phyloP scores from a whole-genome alignment of 2,797 vertebrate species.

The Crocidura indochinensis region DNA sequence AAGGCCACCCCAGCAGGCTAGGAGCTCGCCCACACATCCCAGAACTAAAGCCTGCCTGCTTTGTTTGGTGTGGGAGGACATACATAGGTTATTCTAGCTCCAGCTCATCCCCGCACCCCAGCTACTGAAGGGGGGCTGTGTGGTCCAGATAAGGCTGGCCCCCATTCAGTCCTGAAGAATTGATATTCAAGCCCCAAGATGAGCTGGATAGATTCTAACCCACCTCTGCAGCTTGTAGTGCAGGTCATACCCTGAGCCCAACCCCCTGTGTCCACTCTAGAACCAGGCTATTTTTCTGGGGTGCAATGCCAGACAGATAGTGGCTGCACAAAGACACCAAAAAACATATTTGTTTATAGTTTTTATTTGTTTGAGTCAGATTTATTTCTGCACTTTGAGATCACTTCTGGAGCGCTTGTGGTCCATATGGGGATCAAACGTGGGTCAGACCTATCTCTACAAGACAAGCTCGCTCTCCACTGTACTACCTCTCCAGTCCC shows the following conservation, averaged over 20 bases:
- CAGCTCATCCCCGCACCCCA: not conserved
- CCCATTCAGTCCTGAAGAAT: fast-evolving
- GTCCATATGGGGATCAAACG: no score
- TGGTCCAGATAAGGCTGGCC: not conserved
- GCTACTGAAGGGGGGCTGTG: not conserved
- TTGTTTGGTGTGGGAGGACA: not conserved
- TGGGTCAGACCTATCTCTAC: no score
- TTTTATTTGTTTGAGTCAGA: no score
- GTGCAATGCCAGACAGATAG: not conserved
- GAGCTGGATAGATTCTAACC: not conserved
- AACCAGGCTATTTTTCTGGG: not conserved
- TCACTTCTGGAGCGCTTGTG: no score
- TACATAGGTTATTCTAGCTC: not conserved
- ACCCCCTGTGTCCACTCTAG: not conserved
- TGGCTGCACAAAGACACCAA: no score
- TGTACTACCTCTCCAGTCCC: no score
- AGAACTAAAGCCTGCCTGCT: not conserved
- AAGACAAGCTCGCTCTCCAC: no score
- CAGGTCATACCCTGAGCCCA: not conserved
- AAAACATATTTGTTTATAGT: no score
- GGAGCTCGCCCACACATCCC: not conserved
- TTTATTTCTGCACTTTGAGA: no score
- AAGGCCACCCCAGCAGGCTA: not conserved
- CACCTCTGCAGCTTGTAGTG: not conserved
- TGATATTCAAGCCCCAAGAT: not conserved